These are phyloP conservation scores for Sitobion miscanthi DNA, from an alignment of 1,140 invertebrate species.

Conservation along the genomic window DNA sequence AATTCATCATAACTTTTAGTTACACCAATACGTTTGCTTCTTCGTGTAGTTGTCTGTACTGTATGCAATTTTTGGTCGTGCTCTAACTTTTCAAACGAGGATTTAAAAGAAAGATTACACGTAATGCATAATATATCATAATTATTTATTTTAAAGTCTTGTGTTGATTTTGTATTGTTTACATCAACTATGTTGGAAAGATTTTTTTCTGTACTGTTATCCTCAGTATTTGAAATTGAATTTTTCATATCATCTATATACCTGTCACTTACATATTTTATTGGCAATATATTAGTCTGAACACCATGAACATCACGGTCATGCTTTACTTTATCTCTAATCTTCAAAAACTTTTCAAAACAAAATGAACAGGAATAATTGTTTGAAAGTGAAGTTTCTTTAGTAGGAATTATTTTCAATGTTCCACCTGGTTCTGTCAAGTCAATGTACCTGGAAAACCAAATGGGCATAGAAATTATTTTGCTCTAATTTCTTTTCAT, in stretches of 20 bases:
- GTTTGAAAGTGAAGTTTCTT: neutral
- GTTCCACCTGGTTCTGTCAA: slow-evolving; percentile 7
- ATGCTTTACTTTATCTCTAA: slow-evolving; percentile 16
- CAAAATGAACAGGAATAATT: slow-evolving; percentile 53
- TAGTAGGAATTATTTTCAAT: slow-evolving; percentile 33
- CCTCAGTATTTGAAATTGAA: neutral
- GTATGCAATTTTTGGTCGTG: neutral
- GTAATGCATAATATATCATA: neutral
- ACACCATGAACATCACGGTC: slow-evolving; percentile 40
- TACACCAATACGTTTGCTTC: neutral
- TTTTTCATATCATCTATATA: neutral
- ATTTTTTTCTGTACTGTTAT: neutral
- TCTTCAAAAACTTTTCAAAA: slow-evolving; percentile 42
- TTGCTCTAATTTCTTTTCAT: slow-evolving; percentile 42
- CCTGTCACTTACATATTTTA: slow-evolving; percentile 2
- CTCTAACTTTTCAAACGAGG: slow-evolving; percentile 1
- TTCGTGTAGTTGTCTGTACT: neutral
- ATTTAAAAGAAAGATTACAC: slow-evolving; percentile 26
- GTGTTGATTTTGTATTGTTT: neutral
- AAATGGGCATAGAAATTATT: slow-evolving; percentile 37
- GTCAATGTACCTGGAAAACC: slow-evolving; percentile 43
- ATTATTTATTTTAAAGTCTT: neutral
- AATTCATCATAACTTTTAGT: neutral
- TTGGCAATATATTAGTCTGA: slow-evolving; percentile 17
- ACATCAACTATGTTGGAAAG: neutral